These are phyloP conservation scores for Fregata magnificens DNA, from an alignment of 2,113 vertebrate species.

Conservation along the genomic window DNA sequence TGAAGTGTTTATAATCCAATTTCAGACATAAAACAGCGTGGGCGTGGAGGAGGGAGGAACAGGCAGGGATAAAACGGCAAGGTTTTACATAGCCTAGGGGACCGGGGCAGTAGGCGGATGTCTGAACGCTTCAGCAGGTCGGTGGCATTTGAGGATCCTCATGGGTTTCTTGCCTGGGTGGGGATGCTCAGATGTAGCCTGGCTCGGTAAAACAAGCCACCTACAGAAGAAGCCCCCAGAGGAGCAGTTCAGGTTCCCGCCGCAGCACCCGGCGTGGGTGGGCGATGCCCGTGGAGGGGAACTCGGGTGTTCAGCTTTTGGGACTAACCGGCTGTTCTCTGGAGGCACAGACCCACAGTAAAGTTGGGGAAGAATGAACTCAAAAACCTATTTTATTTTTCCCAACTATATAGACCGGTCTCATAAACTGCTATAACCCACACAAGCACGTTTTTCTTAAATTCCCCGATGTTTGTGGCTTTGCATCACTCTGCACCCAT, in stretches of 20 bases:
- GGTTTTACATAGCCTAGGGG: background rate
- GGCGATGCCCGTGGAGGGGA: background rate
- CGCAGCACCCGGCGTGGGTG: rapidly evolving
- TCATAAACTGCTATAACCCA: background rate
- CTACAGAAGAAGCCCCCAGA: background rate
- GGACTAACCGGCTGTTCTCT: background rate
- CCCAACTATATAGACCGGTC: rapidly evolving
- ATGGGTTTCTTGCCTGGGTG: background rate
- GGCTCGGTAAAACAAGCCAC: background rate
- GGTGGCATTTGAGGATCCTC: background rate
- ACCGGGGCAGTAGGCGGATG: background rate
- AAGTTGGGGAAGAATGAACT: background rate
- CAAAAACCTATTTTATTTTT: background rate
- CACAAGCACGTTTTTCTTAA: background rate
- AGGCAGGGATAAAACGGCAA: background rate
- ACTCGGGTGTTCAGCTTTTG: rapidly evolving
- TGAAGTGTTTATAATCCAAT: background rate
- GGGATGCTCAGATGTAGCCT: background rate
- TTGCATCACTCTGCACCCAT: background rate
- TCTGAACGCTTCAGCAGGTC: background rate
- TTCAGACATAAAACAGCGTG: background rate
- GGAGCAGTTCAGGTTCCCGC: background rate
- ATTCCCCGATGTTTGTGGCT: background rate
- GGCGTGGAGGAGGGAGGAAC: background rate
- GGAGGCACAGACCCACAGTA: background rate